Base-by-base conservation (phyloP, 2,113 vertebrate genomes). In the Festucalex cinctus region DNA sequence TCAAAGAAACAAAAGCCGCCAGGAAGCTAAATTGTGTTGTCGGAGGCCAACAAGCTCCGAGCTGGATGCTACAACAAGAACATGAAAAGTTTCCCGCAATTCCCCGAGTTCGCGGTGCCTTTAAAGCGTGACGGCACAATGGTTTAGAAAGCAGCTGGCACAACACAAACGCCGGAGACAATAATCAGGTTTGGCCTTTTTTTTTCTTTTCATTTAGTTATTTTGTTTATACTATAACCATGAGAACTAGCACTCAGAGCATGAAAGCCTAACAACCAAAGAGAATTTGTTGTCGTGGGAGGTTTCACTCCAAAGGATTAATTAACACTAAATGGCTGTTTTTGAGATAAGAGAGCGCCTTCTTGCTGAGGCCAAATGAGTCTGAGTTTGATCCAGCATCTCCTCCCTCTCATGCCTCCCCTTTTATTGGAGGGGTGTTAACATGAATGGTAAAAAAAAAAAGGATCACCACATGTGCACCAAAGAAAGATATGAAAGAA, bases 271-370 rank as follows among this genome's bases (percentile, higher is more conserved):
- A 81, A 82, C 69, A 80, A 80, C 35, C 74, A 82, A 78, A 79
- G 79, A 74, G 75, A 77, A 78, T 74, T 70, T 80, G 75, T 76
- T 78, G 69, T 67, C 62, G 48, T 58, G 69, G 79, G 80, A 78
- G 78, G 78, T 84, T 88, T 77, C 79, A 88, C 76, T 79, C 80
- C 74, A 76, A 82, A 63, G 80, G 83, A 86, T 86, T 86, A 86
- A 88, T 86, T 84, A 86, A 85, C 83, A 79, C 80, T 86, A 86
- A 88, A 86, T 75, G 79, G 64, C 78, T 80, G 77, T 82, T 83
- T 84, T 71, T 6, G 79, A 85, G 84, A 86, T 89, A 83, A 85
- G 82, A 84, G 22, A 78, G 63, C 53, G 78, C 74, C 71, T 78
- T 81, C 66, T 74, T 65, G 73, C 71, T n/a, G 3, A 81, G 80